Evolutionary conservation across 2,888 invertebrate genomes (phyloP).

Genomic region (Cryptosula pallasiana): DNA sequence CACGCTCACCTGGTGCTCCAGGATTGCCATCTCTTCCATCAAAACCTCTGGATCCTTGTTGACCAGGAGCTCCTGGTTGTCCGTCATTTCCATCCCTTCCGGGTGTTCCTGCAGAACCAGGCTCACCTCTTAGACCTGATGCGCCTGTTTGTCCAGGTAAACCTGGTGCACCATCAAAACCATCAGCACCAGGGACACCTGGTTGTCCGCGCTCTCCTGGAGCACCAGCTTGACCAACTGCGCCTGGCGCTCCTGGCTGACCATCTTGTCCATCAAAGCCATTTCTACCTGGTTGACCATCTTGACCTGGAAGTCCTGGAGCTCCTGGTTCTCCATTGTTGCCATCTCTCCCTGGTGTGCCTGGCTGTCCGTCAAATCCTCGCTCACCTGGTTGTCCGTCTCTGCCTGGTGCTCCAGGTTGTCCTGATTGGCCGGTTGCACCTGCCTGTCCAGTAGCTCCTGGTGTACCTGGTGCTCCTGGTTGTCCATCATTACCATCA

Average conservation of each 20-base stretch:
- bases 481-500: background rate
- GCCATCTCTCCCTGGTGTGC: background rate
- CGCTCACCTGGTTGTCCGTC: constrained; percentile 8
- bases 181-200: constrained; percentile 24
- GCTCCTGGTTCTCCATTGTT: background rate
- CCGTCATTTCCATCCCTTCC: constrained; percentile 13
- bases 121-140: constrained; percentile 40
- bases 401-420: constrained; percentile 1
- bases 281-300: constrained; percentile 4
- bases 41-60: constrained; percentile 1
- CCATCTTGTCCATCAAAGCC: constrained; percentile 4
- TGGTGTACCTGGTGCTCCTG: constrained; percentile 22
- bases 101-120: constrained; percentile 31
- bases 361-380: background rate
- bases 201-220: constrained; percentile 25
- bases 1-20: constrained; percentile 23
- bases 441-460: background rate
- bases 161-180: constrained; percentile 19
- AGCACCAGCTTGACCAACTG: constrained; percentile 20
- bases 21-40: constrained; percentile 23
- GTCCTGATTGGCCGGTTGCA: background rate
- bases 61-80: constrained; percentile 13
- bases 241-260: background rate
- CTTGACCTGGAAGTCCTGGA: background rate
- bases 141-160: constrained; percentile 36